Percentiles rank a stretch among this genome's conserved stretches.
These are phyloP conservation scores for Hyposoter didymator DNA, from an alignment of 2,888 invertebrate genomes.

Conservation along the genomic window DNA sequence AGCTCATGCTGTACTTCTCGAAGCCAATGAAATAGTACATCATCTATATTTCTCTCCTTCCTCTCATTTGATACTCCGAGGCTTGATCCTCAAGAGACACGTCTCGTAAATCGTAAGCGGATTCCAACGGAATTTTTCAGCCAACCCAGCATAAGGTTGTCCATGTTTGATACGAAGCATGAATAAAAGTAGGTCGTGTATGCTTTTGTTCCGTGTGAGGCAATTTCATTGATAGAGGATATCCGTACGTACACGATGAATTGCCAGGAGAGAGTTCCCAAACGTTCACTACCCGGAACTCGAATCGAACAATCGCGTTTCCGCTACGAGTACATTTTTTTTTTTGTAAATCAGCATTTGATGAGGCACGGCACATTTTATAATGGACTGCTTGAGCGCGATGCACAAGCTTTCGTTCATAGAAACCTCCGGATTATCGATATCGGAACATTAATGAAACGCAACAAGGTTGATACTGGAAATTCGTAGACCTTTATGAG, in stretches of 20 bases:
- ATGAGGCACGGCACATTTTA: background rate
- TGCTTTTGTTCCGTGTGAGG: slow-evolving; percentile 17
- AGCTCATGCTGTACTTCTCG: slow-evolving; percentile 13
- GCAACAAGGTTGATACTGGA: background rate
- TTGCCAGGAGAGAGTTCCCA: slow-evolving; percentile 9
- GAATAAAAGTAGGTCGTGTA: slow-evolving; percentile 21
- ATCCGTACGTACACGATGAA: background rate
- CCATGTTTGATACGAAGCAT: slow-evolving; percentile 14
- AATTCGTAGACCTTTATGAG: background rate
- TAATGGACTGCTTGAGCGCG: background rate
- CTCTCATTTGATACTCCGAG: slow-evolving; percentile 26
- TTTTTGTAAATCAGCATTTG: slow-evolving; percentile 6
- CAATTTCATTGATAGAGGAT: slow-evolving; percentile 9
- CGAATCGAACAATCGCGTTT: slow-evolving; percentile 21
- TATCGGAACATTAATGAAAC: background rate
- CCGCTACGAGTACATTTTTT: background rate
- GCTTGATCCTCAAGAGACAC: slow-evolving; percentile 39
- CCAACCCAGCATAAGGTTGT: slow-evolving; percentile 16
- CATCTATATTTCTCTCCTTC: slow-evolving; percentile 15
- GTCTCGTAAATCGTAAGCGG: slow-evolving; percentile 34
- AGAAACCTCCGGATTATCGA: slow-evolving; percentile 27
- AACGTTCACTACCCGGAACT: slow-evolving; percentile 37
- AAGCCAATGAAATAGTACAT: slow-evolving; percentile 36
- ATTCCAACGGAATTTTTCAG: slow-evolving; percentile 32
- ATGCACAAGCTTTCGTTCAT: background rate